Conservation (phyloP, 1,140 invertebrate species). For the Plectrocnemia conspersa region DNA sequence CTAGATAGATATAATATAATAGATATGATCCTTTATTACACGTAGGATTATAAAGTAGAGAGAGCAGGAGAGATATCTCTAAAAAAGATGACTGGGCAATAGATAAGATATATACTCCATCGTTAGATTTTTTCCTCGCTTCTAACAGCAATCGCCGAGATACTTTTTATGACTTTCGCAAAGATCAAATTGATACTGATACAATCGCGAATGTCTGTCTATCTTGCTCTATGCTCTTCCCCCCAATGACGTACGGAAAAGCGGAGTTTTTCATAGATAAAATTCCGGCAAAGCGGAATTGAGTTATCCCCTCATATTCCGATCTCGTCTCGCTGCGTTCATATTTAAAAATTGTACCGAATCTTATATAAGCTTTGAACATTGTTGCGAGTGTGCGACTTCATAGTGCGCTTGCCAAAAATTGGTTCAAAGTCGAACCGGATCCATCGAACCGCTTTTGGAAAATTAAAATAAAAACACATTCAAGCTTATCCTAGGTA, state of each 20-base stretch:
- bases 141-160: slow-evolving; percentile 31
- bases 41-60: slow-evolving; percentile 35
- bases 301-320: neutral
- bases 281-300: neutral
- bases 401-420: neutral
- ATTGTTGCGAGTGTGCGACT: neutral
- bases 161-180: slow-evolving; percentile 36
- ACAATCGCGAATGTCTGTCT: slow-evolving; percentile 30
- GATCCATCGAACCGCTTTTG: too few species aligned
- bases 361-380: neutral
- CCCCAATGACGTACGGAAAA: neutral
- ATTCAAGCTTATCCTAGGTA: too few species aligned
- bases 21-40: slow-evolving; percentile 32
- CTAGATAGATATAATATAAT: too few species aligned
- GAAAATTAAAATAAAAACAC: too few species aligned
- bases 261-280: neutral
- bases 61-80: slow-evolving; percentile 25
- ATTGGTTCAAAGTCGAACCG: too few species aligned
- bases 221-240: slow-evolving; percentile 4
- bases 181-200: slow-evolving; percentile 37
- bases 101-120: slow-evolving; percentile 36
- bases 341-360: neutral
- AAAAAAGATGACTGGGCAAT: slow-evolving; percentile 36
- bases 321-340: too few species aligned
- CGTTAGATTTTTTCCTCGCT: slow-evolving; percentile 32